Percentiles rank a stretch among this genome's conserved stretches.
Evolutionary conservation across 2,113 vertebrate genomes (phyloP).

Genomic region (Mobula hypostoma): DNA sequence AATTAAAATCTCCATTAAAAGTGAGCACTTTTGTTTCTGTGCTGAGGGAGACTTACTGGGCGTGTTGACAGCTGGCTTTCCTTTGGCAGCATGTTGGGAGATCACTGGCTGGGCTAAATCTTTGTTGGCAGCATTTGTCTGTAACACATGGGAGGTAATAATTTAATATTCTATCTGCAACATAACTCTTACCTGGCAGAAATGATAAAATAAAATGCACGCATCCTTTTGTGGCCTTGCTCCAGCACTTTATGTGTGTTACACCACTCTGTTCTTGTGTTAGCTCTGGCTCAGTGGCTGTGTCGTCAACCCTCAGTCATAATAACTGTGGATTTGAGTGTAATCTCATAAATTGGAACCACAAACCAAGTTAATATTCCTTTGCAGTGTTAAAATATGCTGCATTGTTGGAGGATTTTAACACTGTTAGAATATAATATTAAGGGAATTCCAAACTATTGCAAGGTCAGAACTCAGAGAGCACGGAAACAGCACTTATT

Average conservation of each 20-base stretch:
- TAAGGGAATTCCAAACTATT: not conserved
- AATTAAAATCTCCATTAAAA: not conserved
- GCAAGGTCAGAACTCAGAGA: not conserved
- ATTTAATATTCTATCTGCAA: not conserved
- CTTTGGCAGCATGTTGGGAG: not conserved
- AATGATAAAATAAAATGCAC: not conserved
- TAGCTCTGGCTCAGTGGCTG: not conserved
- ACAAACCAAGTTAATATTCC: no score
- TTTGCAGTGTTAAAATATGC: not conserved
- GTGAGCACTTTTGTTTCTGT: not conserved
- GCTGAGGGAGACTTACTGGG: not conserved
- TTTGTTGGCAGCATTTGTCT: conserved; percentile 9
- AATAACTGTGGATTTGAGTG: not conserved
- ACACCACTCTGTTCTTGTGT: not conserved
- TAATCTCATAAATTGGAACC: not conserved
- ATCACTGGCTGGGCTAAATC: not conserved
- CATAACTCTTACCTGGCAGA: not conserved
- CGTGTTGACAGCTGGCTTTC: not conserved
- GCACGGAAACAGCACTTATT: not conserved
- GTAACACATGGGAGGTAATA: not conserved
- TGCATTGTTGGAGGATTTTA: not conserved
- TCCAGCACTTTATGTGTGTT: no score
- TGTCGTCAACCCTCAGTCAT: not conserved
- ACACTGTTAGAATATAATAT: not conserved
- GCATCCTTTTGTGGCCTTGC: no score